A percentile compares a stretch with the other conserved stretches of the same genome.
Evolutionary conservation across 1,140 invertebrate species (phyloP).

Genomic region (Triops longicaudatus): DNA sequence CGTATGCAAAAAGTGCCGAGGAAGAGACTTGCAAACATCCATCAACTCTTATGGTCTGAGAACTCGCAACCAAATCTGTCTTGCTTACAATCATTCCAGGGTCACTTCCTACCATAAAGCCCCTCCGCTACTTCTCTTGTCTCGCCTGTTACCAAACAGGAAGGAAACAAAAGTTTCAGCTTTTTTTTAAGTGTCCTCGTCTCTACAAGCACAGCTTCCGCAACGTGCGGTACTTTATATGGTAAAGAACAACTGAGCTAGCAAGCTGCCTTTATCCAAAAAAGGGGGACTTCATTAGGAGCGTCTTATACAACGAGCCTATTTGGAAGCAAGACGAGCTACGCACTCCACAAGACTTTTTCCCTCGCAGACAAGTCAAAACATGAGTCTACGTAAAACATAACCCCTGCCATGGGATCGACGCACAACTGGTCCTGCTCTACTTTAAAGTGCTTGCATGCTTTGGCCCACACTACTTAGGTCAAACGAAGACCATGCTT

Average conservation of each 20-base stretch:
- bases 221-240: not conserved
- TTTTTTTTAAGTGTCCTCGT: not conserved
- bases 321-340: not conserved
- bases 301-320: not conserved
- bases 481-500: not conserved
- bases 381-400: not conserved
- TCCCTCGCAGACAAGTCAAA: not conserved
- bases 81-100: not conserved
- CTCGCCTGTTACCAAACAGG: not conserved
- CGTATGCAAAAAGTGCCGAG: constrained; percentile 14
- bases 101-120: not conserved
- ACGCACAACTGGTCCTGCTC: not conserved
- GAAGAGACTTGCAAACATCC: not conserved
- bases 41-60: constrained; percentile 2
- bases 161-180: not conserved
- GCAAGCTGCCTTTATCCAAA: not conserved
- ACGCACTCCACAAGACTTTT: not conserved
- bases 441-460: not conserved
- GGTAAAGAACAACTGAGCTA: not conserved
- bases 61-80: not conserved
- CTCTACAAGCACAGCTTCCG: not conserved
- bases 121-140: not conserved
- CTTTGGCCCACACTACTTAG: not conserved
- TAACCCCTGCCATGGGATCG: not conserved
- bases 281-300: not conserved